Base-by-base conservation (phyloP, 2,888 invertebrate species). In the Cantharis nigra region DNA sequence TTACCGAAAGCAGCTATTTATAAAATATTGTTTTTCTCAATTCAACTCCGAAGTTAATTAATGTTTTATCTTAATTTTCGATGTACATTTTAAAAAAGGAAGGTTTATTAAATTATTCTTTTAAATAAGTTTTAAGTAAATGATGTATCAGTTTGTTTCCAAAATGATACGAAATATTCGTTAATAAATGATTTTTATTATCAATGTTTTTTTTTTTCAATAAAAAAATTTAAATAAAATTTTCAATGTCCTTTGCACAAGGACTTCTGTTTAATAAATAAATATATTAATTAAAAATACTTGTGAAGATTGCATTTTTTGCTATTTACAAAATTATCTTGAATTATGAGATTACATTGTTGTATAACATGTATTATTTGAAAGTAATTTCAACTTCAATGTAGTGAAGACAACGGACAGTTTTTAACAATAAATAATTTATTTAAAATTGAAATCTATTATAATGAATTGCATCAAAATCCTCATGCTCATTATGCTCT, bases 401-500 rank as follows among this genome's bases (percentile, higher is more conserved):
- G 33, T 33, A 33, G 13, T 33, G 33, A 33, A 33, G 33, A 33
- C 33, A 13, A n/a, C n/a, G n/a, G 3, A 49, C 49, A n/a, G 49
- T n/a, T 49, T 49, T 33, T 3, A 33, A 13, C 5, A 5, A 49
- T n/a, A 49, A 49, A 49, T n/a, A 49, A 49, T 49, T 49, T 49
- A n/a, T 33, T 69, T 75, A 78, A 78, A 78, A 78, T 20, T 75
- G 75, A 72, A 78, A 78, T 70, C 78, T 72, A 33, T 75, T 78
- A 33, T 65, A 72, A 67, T 78, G 72, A n/a, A 72, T 65, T 30
- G 75, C 75, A 23, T 72, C 63, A 18, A 62, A 75, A 62, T 78
- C 72, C 13, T 75, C 78, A 13, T 33, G 75, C 23, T 72, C 70
- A 16, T 72, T 63, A 30, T 14, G 23, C 14, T 69, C 49, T 49